phyloP scores from a whole-genome alignment of 2,113 vertebrate genomes.

The Narcine bancroftii region DNA sequence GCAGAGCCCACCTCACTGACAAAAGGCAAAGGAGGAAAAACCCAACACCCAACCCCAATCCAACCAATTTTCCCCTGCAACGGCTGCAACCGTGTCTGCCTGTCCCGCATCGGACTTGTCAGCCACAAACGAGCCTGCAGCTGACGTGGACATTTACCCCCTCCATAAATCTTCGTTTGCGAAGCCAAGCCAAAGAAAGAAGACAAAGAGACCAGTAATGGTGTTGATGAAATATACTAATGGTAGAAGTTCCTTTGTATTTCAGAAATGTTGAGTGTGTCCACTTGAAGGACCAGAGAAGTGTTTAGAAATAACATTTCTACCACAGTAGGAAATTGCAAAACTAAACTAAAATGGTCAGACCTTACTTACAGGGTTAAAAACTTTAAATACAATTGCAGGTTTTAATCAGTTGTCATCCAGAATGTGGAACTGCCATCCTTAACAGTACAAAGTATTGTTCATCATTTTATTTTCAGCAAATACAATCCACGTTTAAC shows the following conservation, averaged over 20 bases:
- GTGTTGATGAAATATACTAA: constrained; percentile 15
- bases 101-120: no score
- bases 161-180: no score
- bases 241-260: constrained; percentile 9
- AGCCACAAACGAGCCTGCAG: no score
- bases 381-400: background rate
- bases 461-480: background rate
- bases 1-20: no score
- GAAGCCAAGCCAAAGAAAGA: no score
- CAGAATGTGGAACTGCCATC: background rate
- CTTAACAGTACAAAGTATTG: background rate
- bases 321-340: background rate
- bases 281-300: background rate
- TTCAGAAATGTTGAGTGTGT: background rate
- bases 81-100: no score
- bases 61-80: no score
- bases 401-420: background rate
- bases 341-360: background rate
- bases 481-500: background rate
- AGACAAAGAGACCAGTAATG: constrained; percentile 21
- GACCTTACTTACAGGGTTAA: background rate
- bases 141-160: no score
- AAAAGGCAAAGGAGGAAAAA: no score
- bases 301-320: background rate
- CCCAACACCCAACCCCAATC: no score